Conservation (phyloP, 2,797 vertebrate genomes). For the Cyprinella venusta region DNA sequence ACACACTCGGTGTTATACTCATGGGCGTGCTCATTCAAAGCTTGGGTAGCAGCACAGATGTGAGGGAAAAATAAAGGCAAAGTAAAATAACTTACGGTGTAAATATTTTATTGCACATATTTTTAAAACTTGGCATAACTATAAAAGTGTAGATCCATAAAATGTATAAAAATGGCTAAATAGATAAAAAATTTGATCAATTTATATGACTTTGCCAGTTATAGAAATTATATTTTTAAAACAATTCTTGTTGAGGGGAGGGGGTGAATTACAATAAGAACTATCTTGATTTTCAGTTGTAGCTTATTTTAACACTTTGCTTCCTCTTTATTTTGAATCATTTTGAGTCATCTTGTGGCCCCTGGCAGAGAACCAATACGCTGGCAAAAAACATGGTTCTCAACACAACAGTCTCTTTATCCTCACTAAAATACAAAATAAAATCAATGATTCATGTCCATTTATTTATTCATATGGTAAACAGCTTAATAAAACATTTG, state of each 20-base stretch:
- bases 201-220: background rate
- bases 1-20: conserved; percentile 34
- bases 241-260: background rate
- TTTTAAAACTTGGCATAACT: background rate
- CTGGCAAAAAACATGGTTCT: background rate
- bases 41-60: conserved; percentile 12
- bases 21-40: conserved; percentile 35
- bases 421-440: conserved; percentile 1
- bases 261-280: no score
- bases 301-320: background rate
- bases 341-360: background rate
- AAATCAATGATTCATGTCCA: conserved; percentile 1
- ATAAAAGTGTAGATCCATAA: background rate
- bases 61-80: background rate
- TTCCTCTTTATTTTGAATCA: background rate
- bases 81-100: background rate
- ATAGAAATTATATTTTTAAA: background rate
- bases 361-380: background rate
- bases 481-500: background rate
- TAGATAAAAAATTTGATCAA: background rate
- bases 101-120: background rate
- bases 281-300: background rate
- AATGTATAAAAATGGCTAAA: background rate
- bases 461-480: conserved; percentile 19
- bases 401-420: background rate